These are phyloP conservation scores for Pollenia labialis DNA, from an alignment of 2,888 invertebrate species.

Conservation along the genomic window DNA sequence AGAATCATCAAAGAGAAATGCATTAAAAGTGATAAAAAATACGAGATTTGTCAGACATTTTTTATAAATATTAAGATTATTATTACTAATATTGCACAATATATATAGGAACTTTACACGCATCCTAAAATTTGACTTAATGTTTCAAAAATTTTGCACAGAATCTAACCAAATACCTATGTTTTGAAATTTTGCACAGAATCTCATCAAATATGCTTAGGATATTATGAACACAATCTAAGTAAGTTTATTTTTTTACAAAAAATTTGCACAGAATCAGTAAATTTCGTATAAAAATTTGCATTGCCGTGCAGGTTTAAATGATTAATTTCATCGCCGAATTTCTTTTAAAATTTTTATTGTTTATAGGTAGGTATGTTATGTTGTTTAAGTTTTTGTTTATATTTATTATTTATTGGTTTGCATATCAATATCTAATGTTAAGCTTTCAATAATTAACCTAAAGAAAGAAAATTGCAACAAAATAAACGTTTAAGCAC, in stretches of 20 bases:
- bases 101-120: no score
- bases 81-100: not conserved
- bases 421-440: conserved; percentile 25
- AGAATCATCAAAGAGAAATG: conserved; percentile 59
- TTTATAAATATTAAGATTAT: not conserved
- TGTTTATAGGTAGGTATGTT: not conserved
- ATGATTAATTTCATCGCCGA: no score
- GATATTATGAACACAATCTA: no score
- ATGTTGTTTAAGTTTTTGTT: conserved; percentile 7
- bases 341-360: not conserved
- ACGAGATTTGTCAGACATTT: not conserved
- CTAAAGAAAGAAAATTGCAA: conserved; percentile 42
- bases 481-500: conserved; percentile 59
- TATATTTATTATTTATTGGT: conserved; percentile 4
- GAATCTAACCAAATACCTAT: no score
- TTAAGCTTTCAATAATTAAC: conserved; percentile 33
- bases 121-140: no score
- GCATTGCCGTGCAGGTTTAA: no score
- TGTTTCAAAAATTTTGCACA: no score
- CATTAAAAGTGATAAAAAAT: conserved; percentile 20
- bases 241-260: no score
- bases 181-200: no score
- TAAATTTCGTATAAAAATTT: no score
- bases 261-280: no score
- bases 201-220: no score